Percentiles rank a stretch among this genome's conserved stretches.
Conservation (phyloP, 2,888 invertebrate genomes). For the Morpho achilles region DNA sequence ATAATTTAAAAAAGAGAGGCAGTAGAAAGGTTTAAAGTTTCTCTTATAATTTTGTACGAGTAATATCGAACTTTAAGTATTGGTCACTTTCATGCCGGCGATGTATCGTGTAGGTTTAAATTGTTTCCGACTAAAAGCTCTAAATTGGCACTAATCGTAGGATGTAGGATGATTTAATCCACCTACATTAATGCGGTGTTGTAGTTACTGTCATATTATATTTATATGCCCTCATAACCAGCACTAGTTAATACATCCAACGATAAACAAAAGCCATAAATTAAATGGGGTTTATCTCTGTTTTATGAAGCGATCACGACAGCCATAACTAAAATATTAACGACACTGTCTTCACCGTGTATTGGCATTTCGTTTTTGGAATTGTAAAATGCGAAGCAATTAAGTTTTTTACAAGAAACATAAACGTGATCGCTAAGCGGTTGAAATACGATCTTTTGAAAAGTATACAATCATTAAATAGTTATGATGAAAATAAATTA, state of each 20-base stretch:
- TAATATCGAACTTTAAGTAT: neutral
- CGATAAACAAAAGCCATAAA: slow-evolving; percentile 21
- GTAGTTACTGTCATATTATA: slow-evolving; percentile 14
- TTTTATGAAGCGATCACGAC: slow-evolving; percentile 15
- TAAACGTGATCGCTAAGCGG: slow-evolving; percentile 1
- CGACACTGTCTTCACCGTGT: neutral
- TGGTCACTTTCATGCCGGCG: neutral
- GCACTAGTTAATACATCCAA: slow-evolving; percentile 2
- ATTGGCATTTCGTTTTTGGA: slow-evolving; percentile 2
- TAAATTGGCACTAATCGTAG: slow-evolving; percentile 15
- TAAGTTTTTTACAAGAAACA: neutral
- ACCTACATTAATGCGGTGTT: slow-evolving; percentile 9
- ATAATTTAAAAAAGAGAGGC: too few species aligned
- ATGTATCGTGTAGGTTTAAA: slow-evolving; percentile 7
- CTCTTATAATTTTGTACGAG: neutral
- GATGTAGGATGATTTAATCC: slow-evolving; percentile 3
- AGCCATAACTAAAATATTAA: slow-evolving; percentile 9
- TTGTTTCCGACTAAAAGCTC: slow-evolving; percentile 12
- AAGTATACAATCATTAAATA: too few species aligned
- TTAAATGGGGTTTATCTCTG: slow-evolving; percentile 15
- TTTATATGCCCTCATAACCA: slow-evolving; percentile 16
- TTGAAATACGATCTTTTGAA: neutral
- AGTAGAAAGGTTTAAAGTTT: neutral
- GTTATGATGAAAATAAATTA: too few species aligned
- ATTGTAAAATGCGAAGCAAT: slow-evolving; percentile 1